Evolutionary conservation across 1,140 invertebrate species (phyloP).

Genomic region (Heliothis virescens): DNA sequence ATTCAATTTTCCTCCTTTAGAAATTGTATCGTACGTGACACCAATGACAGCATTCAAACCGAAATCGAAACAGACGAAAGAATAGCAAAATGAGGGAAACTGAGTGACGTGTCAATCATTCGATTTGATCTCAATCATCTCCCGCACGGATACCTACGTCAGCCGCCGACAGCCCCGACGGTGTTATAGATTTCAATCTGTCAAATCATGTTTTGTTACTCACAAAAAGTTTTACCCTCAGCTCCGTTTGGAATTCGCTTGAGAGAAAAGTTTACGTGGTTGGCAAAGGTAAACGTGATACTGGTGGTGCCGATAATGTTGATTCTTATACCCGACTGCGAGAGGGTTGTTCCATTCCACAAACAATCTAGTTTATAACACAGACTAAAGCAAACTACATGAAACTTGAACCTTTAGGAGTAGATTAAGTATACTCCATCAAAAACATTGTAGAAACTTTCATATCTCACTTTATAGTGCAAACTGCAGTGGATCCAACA

Average conservation of each 20-base stretch:
- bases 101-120: constrained; percentile 42
- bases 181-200: constrained; percentile 52
- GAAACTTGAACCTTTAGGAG: constrained; percentile 2
- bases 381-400: background rate
- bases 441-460: constrained; percentile 26
- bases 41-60: constrained; percentile 25
- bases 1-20: constrained; percentile 31
- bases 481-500: constrained; percentile 16
- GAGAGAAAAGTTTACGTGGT: constrained; percentile 35
- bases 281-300: constrained; percentile 43
- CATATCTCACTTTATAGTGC: constrained; percentile 11
- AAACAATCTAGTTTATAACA: constrained; percentile 1
- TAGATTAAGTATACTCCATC: background rate
- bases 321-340: background rate
- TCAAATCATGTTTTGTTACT: constrained; percentile 47
- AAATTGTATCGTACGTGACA: constrained; percentile 29
- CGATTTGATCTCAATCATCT: constrained; percentile 46
- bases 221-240: constrained; percentile 35
- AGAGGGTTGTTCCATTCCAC: background rate
- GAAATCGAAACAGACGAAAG: constrained; percentile 34
- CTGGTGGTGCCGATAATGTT: constrained; percentile 24
- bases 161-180: constrained; percentile 23
- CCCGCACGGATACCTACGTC: constrained; percentile 23
- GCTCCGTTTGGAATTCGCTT: constrained; percentile 20
- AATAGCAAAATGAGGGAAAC: constrained; percentile 25